phyloP scores from a whole-genome alignment of 2,113 vertebrate genomes.

The Otis tarda region DNA sequence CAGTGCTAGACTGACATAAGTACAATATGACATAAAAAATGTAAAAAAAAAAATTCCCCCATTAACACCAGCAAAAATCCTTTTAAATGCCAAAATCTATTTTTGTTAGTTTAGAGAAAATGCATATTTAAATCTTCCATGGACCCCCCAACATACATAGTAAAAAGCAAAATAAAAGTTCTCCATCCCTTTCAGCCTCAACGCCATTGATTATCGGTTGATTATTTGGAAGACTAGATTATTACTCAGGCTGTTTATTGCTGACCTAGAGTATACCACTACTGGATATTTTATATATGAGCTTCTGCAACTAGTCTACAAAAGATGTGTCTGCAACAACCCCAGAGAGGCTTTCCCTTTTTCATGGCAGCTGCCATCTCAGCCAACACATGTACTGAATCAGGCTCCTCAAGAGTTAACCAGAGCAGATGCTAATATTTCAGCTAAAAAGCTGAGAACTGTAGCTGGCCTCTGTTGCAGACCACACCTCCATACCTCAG shows the following conservation, averaged over 20 bases:
- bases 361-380: background rate
- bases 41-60: fast-evolving
- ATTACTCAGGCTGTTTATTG: background rate
- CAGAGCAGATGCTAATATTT: background rate
- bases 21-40: background rate
- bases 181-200: background rate
- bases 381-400: background rate
- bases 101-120: background rate
- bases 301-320: background rate
- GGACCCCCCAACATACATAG: fast-evolving
- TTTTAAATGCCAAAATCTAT: background rate
- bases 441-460: background rate
- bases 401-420: background rate
- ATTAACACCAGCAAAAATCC: background rate
- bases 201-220: background rate
- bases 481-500: background rate
- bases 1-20: background rate
- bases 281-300: background rate
- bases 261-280: background rate
- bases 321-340: background rate
- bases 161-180: background rate
- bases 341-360: background rate
- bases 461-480: background rate
- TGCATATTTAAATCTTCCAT: background rate
- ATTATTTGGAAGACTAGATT: background rate